Evolutionary conservation across 2,888 invertebrate species (phyloP).

Genomic region (Entomobrya multifasciata): DNA sequence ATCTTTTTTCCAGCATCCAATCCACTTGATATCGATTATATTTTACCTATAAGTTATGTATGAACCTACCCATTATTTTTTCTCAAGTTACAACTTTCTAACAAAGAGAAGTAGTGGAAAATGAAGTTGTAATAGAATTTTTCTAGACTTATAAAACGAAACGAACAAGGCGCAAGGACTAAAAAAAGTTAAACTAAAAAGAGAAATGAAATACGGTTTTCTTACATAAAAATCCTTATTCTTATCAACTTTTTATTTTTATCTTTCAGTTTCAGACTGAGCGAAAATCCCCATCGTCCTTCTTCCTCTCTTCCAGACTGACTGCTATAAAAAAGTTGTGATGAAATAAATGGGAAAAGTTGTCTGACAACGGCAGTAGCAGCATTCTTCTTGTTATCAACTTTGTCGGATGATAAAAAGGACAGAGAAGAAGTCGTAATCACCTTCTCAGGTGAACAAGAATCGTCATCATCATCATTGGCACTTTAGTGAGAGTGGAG

Average conservation of each 20-base stretch:
- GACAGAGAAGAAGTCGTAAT: background rate
- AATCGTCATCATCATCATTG: background rate
- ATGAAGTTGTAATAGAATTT: too few species aligned
- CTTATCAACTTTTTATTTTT: too few species aligned
- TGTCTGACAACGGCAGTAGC: background rate
- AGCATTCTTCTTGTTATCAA: conserved; percentile 8
- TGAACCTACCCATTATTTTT: background rate
- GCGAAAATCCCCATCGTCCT: too few species aligned
- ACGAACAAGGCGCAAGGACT: background rate
- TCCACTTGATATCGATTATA: conserved; percentile 17
- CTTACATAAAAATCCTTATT: too few species aligned
- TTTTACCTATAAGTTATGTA: background rate
- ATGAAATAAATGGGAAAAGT: background rate
- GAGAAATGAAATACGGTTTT: background rate
- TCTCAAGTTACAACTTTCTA: background rate
- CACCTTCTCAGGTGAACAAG: conserved; percentile 19
- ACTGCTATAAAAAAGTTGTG: background rate
- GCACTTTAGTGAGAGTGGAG: background rate
- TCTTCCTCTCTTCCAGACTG: background rate
- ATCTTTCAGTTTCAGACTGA: too few species aligned
- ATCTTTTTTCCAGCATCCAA: background rate
- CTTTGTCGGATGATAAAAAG: background rate
- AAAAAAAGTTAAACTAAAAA: background rate
- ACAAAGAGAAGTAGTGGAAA: background rate
- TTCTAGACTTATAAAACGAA: background rate